Conservation (phyloP, 2,888 invertebrate genomes). For the Rugalucina vietnamica region DNA sequence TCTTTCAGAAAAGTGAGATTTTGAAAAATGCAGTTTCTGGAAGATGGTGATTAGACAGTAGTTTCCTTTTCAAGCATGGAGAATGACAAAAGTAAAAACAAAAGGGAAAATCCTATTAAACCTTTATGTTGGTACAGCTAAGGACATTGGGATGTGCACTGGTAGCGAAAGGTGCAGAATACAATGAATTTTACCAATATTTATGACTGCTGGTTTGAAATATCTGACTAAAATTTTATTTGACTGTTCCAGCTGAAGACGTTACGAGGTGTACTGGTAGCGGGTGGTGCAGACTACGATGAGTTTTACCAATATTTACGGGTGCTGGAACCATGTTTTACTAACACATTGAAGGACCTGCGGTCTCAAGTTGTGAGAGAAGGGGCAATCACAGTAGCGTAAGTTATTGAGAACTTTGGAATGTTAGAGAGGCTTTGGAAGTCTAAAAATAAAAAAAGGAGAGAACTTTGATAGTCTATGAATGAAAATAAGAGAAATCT, state of each 20-base stretch:
- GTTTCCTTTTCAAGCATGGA: too few relatives aligned
- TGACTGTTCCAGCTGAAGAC: slow-evolving; percentile 91
- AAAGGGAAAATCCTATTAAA: not conserved
- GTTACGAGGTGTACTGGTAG: slow-evolving; percentile 92
- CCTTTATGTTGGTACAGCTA: slow-evolving; percentile 88
- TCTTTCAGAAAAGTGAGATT: too few relatives aligned
- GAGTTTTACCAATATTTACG: slow-evolving; percentile 91
- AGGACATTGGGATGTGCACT: slow-evolving; percentile 94
- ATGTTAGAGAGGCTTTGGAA: too few relatives aligned
- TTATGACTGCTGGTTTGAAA: slow-evolving; percentile 90
- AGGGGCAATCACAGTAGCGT: slow-evolving; percentile 97
- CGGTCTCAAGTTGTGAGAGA: slow-evolving; percentile 96
- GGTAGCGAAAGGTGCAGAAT: slow-evolving; percentile 91
- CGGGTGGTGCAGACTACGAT: slow-evolving; percentile 91
- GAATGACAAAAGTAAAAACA: too few relatives aligned
- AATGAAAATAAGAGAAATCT: too few relatives aligned
- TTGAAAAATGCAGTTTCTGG: too few relatives aligned
- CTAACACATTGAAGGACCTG: slow-evolving; percentile 80
- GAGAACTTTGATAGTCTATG: too few relatives aligned
- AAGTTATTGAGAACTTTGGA: too few relatives aligned
- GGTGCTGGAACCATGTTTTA: slow-evolving; percentile 86
- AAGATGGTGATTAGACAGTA: too few relatives aligned
- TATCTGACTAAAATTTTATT: slow-evolving; percentile 39
- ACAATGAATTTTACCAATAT: slow-evolving; percentile 89
- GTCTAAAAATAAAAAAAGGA: too few relatives aligned